Evolutionary conservation across 2,797 vertebrate genomes (phyloP), one percentile per base, ranked within the genome.

Genomic region (Thripadectes ignobilis): DNA sequence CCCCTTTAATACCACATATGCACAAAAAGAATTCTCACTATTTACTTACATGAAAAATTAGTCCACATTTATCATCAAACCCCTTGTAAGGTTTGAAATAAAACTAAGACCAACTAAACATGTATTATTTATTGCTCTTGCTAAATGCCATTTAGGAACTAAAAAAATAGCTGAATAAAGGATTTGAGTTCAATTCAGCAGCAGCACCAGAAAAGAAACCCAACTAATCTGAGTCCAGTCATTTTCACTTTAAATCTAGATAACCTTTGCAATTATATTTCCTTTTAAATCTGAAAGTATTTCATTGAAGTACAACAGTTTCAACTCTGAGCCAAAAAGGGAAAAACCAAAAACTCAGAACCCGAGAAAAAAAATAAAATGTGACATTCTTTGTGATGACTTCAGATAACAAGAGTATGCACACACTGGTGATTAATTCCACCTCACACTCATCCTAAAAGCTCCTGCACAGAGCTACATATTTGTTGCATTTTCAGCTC

Each of bases 401-500:
- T 85, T 49, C 48, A 68, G 75, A 32, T 71, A 95, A 84, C 43
- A 76, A 67, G 57, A 95, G 57, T 6, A 84, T 0, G 11, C 45
- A 80, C 19, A 81, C 67, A 89, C 10, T 0, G 0, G 58, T 71
- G 68, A 92, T 80, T 88, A 75, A 68, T 65, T 93, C 93, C 68
- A 89, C 58, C 49, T 92, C 57, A 61, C 49, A 78, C 58, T 89
- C 80, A 36, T 75, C 49, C 63, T 32, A 65, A 79, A 84, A 84
- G 80, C 68, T 94, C 87, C 78, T 66, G 34, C 59, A 89, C 1
- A 45, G 67, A 92, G 59, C 75, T 82, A 65, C 4, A 1, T 52
- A 71, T 88, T 94, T 84, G 43, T 46, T 86, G 66, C 36, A 65
- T 80, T 92, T 91, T 86, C 92, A 91, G 57, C 90, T 95, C 66